These are phyloP conservation scores for Heteromyza rotundicornis DNA, from an alignment of 2,888 invertebrate species.

Conservation along the genomic window DNA sequence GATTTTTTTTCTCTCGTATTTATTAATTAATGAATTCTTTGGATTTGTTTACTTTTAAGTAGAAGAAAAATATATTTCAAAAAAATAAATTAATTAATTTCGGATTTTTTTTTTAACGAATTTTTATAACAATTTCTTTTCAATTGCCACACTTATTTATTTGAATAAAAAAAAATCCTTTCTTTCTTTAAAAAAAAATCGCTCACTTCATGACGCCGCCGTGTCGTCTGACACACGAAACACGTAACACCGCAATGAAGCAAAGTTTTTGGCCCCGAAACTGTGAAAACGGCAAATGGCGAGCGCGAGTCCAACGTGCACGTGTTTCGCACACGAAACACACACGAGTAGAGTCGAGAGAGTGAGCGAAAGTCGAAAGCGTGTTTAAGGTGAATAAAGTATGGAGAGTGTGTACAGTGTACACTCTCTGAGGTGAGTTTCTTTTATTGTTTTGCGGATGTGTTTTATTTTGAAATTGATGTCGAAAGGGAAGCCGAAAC, in stretches of 20 bases:
- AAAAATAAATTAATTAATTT: neutral
- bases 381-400: neutral
- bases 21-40: no score
- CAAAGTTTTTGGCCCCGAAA: conserved; percentile 49
- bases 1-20: no score
- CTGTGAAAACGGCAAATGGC: conserved; percentile 17
- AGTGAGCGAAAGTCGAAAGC: neutral
- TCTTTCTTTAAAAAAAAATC: no score
- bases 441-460: neutral
- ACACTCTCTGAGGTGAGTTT: neutral
- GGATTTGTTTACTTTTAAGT: no score
- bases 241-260: conserved; percentile 64
- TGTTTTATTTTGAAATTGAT: neutral
- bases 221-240: conserved; percentile 61
- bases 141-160: no score
- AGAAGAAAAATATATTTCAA: neutral
- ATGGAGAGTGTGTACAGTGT: neutral
- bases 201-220: conserved; percentile 37
- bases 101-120: neutral
- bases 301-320: conserved; percentile 1
- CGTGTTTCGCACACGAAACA: neutral
- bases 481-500: neutral
- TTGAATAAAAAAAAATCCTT: conserved; percentile 26
- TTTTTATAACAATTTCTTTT: no score
- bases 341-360: neutral